Evolutionary conservation across 2,888 invertebrate genomes (phyloP), one percentile per base, ranked within the genome.

Genomic region (Cheilosia impressa): DNA sequence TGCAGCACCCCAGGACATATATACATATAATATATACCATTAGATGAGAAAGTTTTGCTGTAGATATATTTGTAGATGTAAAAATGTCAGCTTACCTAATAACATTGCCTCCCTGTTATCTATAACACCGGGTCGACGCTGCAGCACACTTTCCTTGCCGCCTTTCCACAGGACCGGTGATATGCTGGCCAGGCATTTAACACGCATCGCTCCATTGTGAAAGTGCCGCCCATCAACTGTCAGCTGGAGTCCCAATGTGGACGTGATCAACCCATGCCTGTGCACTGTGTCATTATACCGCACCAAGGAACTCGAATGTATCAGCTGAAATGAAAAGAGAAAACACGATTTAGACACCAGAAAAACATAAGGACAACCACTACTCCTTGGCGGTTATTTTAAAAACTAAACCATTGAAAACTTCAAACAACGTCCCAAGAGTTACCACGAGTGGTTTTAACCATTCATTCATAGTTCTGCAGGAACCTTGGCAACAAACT

Each of bases 81-180:
- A 38, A 38, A 58, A 31, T 22, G 13, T 2, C 41, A 57, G 60
- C 93, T 93, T 91, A 95, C 94, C 95, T 88, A 94, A 92, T 83
- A 95, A 91, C 90, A 94, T 93, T 34, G 94, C 94, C 90, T 94
- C 94, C 87, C 94, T 92, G 91, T 94, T 94, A 89, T 94, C 94
- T 89, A 94, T 93, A 78, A 94, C 92, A 45, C 92, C 92, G 45
- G 93, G 93, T 63, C 93, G 91, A 57, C 93, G 93, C 89, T 94
- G 93, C 22, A 94, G 92, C 1, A 94, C 93, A 88, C 94, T 94
- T 89, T 94, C 94, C 87, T 93, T 91, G 90, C 94, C 94, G 24
- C 94, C 94, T 87, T 93, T 93, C 93, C 94, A 94, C 68, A 94
- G 90, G 1, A 94, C 93, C 15, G 94, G 94, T 17, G 94, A 94